Conservation (phyloP, 1,140 invertebrate species). For the Scaptomyza montana region DNA sequence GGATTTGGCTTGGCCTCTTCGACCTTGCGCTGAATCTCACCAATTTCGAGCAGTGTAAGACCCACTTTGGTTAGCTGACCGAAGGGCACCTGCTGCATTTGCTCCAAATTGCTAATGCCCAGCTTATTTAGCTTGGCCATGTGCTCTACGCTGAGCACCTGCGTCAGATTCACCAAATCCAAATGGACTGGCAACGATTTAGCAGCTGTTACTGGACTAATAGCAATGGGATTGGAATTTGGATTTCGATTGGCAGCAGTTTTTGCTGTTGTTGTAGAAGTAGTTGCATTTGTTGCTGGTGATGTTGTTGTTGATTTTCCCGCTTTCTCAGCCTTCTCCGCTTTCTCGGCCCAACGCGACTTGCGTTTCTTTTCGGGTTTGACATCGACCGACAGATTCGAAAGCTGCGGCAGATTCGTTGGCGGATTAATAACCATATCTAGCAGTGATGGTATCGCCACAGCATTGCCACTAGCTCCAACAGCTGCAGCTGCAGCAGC, state of each 20-base stretch:
- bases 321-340: conserved; percentile 12
- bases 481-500: background rate
- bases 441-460: conserved; percentile 69
- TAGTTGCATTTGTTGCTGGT: background rate
- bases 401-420: conserved; percentile 7
- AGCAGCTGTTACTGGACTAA: background rate
- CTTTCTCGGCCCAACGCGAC: conserved; percentile 85
- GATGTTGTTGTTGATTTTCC: background rate
- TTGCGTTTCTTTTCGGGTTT: conserved; percentile 85
- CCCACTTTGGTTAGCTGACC: conserved; percentile 86
- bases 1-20: conserved; percentile 45
- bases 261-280: background rate
- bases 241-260: too few relatives aligned
- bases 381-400: conserved; percentile 37
- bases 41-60: conserved; percentile 85
- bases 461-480: background rate
- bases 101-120: conserved; percentile 86
- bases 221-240: background rate
- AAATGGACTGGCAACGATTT: conserved; percentile 77
- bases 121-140: conserved; percentile 85
- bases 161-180: conserved; percentile 85
- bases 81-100: conserved; percentile 86
- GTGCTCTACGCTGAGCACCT: conserved; percentile 85
- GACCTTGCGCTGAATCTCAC: conserved; percentile 86
- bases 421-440: conserved; percentile 81